These are phyloP conservation scores for Cavia aperea DNA, from an alignment of 2,113 vertebrate genomes.

Conservation along the genomic window DNA sequence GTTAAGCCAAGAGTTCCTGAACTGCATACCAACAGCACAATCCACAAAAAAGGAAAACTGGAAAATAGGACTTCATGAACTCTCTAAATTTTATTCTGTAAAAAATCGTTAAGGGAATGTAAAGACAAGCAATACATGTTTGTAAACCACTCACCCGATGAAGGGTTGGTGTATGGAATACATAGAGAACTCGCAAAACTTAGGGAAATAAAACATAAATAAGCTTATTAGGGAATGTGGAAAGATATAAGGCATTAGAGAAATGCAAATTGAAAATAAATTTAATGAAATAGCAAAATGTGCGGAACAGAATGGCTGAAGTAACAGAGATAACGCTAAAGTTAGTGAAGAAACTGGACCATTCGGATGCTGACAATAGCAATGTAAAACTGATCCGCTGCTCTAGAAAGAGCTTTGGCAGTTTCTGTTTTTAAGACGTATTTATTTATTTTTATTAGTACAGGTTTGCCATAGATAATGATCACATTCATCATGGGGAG, in stretches of 20 bases:
- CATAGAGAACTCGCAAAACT: neutral
- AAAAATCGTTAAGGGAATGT: neutral
- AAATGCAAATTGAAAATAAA: neutral
- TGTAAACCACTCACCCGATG: neutral
- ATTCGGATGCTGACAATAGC: neutral
- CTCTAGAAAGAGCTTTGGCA: neutral
- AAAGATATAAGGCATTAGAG: neutral
- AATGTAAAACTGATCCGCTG: neutral
- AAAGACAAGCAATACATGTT: neutral
- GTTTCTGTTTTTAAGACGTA: neutral
- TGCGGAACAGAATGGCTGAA: neutral
- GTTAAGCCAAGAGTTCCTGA: neutral
- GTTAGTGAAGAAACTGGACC: neutral
- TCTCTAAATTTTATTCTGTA: neutral
- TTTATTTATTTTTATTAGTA: neutral
- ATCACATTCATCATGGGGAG: neutral
- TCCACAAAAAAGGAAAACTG: neutral
- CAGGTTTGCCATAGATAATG: neutral
- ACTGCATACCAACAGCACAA: neutral
- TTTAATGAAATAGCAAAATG: neutral
- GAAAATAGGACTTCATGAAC: neutral
- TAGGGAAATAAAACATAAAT: neutral
- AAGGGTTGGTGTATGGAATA: neutral
- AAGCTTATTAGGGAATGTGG: neutral
- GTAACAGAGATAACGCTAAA: neutral